phyloP scores from a whole-genome alignment of 2,888 invertebrate genomes.

The Epinotia nisella region DNA sequence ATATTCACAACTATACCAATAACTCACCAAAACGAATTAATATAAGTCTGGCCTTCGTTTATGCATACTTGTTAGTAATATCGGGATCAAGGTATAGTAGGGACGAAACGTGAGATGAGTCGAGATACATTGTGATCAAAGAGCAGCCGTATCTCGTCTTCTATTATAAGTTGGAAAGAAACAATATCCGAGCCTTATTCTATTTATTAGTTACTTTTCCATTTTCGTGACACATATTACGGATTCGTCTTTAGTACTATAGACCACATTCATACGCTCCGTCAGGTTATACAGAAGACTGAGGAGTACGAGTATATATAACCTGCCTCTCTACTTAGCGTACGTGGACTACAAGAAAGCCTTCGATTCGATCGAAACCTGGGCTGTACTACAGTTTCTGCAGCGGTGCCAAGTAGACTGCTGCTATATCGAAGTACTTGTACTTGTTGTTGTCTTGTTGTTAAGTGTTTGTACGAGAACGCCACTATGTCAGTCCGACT shows the following conservation, averaged over 20 bases:
- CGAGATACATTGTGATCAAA: background rate
- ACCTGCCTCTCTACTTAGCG: too few relatives aligned
- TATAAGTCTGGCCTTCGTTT: background rate
- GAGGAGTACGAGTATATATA: too few relatives aligned
- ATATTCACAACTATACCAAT: background rate
- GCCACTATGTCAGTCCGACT: too few relatives aligned
- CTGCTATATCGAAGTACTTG: too few relatives aligned
- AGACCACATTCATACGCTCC: too few relatives aligned
- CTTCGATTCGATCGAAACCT: too few relatives aligned
- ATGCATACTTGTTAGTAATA: background rate
- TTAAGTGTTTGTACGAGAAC: too few relatives aligned
- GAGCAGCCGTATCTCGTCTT: slow-evolving; percentile 9
- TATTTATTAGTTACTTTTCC: slow-evolving; percentile 15
- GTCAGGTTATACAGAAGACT: too few relatives aligned
- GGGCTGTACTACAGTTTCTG: too few relatives aligned
- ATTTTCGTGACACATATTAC: slow-evolving; percentile 15
- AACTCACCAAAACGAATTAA: background rate
- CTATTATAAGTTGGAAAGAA: slow-evolving; percentile 29
- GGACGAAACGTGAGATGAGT: background rate
- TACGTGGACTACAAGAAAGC: too few relatives aligned
- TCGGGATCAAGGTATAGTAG: background rate
- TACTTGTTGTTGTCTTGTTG: too few relatives aligned
- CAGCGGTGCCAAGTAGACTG: too few relatives aligned
- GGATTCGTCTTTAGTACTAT: slow-evolving; percentile 6
- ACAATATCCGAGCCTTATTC: slow-evolving; percentile 16